These are phyloP conservation scores for Myrmophylax atrothorax DNA, from an alignment of 2,113 vertebrate species.

Conservation along the genomic window DNA sequence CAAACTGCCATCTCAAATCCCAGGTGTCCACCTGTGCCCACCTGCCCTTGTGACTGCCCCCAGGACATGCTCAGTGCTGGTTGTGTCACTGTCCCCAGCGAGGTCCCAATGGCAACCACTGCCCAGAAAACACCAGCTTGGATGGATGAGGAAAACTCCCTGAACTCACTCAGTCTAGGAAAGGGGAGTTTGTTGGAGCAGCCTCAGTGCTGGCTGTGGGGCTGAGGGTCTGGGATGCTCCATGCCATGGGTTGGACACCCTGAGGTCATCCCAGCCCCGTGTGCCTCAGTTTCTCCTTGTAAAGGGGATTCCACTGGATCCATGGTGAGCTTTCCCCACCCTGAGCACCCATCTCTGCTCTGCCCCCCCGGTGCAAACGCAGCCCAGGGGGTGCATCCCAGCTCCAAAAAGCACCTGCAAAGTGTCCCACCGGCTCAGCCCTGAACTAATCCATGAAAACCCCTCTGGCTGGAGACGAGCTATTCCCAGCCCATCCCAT, in stretches of 20 bases:
- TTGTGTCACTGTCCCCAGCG: neutral
- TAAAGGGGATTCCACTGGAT: neutral
- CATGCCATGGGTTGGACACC: neutral
- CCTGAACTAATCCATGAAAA: neutral
- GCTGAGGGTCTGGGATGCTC: neutral
- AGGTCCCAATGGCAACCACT: accelerated
- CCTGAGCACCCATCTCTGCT: neutral
- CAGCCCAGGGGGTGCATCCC: neutral
- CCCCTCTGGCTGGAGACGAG: neutral
- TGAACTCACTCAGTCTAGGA: accelerated
- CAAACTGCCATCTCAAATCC: neutral
- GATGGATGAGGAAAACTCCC: neutral
- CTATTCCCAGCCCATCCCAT: neutral
- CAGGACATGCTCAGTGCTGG: neutral
- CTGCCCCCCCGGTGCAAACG: accelerated
- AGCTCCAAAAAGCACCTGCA: neutral
- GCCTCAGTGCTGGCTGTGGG: neutral
- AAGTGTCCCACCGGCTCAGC: neutral
- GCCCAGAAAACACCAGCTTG: neutral
- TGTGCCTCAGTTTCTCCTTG: neutral
- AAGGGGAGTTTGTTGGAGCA: neutral
- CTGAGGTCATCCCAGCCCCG: neutral
- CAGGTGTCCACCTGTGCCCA: neutral
- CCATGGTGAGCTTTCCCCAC: neutral
- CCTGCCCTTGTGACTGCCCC: neutral